Evolutionary conservation across 2,888 invertebrate genomes (phyloP), one percentile per base, ranked within the genome.

Genomic region (Theodoxus fluviatilis): DNA sequence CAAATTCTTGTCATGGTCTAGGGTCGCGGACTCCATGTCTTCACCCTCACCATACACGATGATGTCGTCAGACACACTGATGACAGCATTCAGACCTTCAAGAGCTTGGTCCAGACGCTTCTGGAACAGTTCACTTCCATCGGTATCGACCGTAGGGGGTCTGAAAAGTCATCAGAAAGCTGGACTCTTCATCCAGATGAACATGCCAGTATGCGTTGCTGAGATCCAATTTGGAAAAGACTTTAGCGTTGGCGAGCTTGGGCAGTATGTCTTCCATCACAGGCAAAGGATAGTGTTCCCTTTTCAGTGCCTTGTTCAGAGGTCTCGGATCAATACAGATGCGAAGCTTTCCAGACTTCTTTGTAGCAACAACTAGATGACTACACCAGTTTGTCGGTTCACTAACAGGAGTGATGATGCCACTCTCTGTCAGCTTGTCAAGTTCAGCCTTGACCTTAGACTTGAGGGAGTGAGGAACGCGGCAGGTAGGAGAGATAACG

Each of bases 301-400:
- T 4, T 25, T 67, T 38, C 1, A 71, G 66, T 6, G 73, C 71
- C 49, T 69, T 70, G 40, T 76, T 78, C 15, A 76, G 59, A 15
- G 64, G 59, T 55, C 47, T 47, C n/a, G 69, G 71, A 49, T 73
- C 69, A 22, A 73, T 64, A 63, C 69, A 71, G 7, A 71, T 28
- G 22, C 71, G 28, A n/a, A 73, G 7, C 0, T n/a, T 40, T 3
- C 71, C 55, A 37, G 57, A 52, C n/a, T 49, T 37, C 57, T 70
- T 72, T 22, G 35, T 15, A 3, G 61, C 72, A 6, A 74, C 47
- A 3, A 69, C 74, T 31, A 72, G 63, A 15, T 47, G 43, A 12
- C 59, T 59, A n/a, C 71, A 67, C 72, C 72, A 71, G 4, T 63
- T 25, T 43, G 69, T 73, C 18, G 74, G 74, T 57, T 74, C 68